These are phyloP conservation scores for Anodontia alba DNA, from an alignment of 2,888 invertebrate species.

Conservation along the genomic window DNA sequence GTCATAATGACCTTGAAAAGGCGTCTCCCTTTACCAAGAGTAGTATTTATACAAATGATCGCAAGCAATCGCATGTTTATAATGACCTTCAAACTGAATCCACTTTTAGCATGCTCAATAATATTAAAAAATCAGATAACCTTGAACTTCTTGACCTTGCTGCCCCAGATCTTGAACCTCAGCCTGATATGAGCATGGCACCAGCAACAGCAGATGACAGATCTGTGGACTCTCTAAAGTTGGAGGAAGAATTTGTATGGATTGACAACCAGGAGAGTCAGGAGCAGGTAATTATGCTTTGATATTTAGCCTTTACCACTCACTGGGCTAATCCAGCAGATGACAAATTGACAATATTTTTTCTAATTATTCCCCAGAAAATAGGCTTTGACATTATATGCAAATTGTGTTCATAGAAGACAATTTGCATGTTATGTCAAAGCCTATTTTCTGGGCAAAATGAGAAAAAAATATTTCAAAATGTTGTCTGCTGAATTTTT, in stretches of 20 bases:
- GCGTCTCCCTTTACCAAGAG: slow-evolving; percentile 8
- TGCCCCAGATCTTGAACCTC: background rate
- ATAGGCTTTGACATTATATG: too few relatives aligned
- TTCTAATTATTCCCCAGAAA: too few relatives aligned
- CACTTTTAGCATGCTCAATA: background rate
- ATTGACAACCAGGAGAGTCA: slow-evolving; percentile 5
- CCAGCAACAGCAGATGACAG: background rate
- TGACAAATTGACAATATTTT: too few relatives aligned
- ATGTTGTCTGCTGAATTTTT: too few relatives aligned
- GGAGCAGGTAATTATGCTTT: slow-evolving; percentile 48
- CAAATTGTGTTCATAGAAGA: too few relatives aligned
- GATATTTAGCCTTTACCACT: too few relatives aligned
- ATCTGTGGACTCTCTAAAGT: slow-evolving; percentile 9
- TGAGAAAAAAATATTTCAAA: too few relatives aligned
- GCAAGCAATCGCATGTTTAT: background rate
- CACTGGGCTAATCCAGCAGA: too few relatives aligned
- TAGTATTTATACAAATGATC: background rate
- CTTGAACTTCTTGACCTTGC: background rate
- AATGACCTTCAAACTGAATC: background rate
- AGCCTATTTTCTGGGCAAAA: too few relatives aligned
- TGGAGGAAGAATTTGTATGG: slow-evolving; percentile 10
- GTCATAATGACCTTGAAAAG: slow-evolving; percentile 21
- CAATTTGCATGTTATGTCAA: too few relatives aligned
- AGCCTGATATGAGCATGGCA: background rate
- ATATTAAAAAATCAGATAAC: background rate